phyloP scores from a whole-genome alignment of 2,113 vertebrate genomes.

The Puma concolor region DNA sequence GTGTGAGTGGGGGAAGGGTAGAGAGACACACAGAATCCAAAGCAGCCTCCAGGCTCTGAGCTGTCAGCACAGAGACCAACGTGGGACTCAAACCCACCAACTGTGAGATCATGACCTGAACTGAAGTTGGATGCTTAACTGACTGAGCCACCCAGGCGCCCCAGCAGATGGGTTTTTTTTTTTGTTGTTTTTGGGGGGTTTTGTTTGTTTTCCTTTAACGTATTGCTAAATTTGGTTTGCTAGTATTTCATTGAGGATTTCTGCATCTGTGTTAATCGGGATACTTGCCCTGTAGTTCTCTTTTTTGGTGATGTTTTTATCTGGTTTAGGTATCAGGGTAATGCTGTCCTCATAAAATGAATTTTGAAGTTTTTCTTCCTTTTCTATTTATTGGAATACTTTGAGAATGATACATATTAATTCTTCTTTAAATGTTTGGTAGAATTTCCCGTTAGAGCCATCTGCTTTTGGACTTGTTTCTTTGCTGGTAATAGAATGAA shows the following conservation, averaged over 20 bases:
- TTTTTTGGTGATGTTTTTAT: not conserved
- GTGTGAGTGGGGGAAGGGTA: too few species aligned
- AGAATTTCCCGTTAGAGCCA: not conserved
- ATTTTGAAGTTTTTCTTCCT: not conserved
- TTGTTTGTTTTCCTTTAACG: not conserved
- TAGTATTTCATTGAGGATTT: not conserved
- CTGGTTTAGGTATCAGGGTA: not conserved
- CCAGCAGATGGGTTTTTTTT: too few species aligned
- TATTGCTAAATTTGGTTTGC: not conserved
- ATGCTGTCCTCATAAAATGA: not conserved
- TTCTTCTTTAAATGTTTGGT: not conserved
- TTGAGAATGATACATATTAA: not conserved
- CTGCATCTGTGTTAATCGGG: not conserved
- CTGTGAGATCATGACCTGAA: too few species aligned
- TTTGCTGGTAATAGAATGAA: not conserved
- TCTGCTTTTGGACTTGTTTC: not conserved
- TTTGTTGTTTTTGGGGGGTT: too few species aligned
- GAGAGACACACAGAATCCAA: too few species aligned
- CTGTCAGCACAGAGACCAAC: too few species aligned
- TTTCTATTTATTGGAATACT: not conserved
- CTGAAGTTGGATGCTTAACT: too few species aligned
- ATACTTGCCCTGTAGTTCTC: not conserved
- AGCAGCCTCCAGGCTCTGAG: too few species aligned
- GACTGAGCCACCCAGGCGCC: too few species aligned
- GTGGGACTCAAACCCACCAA: too few species aligned